Evolutionary conservation across 2,113 vertebrate species (phyloP).

Genomic region (Zapus hudsonius): DNA sequence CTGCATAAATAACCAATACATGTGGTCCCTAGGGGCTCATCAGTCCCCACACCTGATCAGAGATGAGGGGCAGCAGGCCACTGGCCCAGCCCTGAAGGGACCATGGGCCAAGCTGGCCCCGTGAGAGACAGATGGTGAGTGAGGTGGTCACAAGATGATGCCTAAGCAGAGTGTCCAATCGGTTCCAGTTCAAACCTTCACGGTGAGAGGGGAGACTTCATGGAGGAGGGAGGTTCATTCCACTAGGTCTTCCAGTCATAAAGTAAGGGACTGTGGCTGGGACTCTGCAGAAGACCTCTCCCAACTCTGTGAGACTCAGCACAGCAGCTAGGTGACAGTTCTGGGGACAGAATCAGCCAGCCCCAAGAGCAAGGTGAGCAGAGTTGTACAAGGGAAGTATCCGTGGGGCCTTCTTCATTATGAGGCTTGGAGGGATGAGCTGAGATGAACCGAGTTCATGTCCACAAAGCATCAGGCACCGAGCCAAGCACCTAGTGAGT

Average conservation of each 20-base stretch:
- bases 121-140: not conserved
- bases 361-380: not conserved
- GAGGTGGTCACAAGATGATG: no score
- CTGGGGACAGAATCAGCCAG: not conserved
- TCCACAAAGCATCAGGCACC: not conserved
- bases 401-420: no score
- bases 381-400: not conserved
- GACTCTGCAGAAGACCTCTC: rapidly evolving
- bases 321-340: not conserved
- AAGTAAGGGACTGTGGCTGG: not conserved
- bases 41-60: not conserved
- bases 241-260: rapidly evolving
- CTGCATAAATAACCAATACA: not conserved
- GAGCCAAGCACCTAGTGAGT: not conserved
- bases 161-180: not conserved
- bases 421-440: not conserved
- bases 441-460: not conserved
- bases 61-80: not conserved
- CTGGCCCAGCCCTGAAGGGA: not conserved
- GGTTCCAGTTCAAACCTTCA: not conserved
- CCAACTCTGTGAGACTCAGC: not conserved
- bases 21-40: not conserved
- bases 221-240: not conserved
- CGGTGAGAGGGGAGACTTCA: no score
- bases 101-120: rapidly evolving